Evolutionary conservation across 2,113 vertebrate species (phyloP), one percentile per base, ranked within the genome.

Genomic region (Puma concolor): DNA sequence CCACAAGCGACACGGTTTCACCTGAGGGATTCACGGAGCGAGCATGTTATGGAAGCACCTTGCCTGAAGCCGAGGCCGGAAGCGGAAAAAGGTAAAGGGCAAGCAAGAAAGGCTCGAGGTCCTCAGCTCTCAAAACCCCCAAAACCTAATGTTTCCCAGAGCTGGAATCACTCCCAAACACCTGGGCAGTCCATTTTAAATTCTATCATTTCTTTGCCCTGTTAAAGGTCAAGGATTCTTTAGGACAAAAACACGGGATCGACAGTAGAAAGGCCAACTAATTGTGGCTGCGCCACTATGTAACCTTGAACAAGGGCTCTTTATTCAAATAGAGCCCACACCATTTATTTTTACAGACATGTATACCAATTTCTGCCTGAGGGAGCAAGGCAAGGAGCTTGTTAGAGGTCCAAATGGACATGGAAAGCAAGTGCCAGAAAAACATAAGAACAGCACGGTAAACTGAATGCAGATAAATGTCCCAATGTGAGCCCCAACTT

Each of bases 1-100:
- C 99, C 99, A 99, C 99, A 97, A 99, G 99, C 0, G 99, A 99
- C 89, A 99, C 99, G 0, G 99, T 99, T 98, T 99, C 99, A 98
- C 99, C 99, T 99, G 98, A 2, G 71, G 95, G 79, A 92, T 66
- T 89, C 74, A 96, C 0, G 63, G 87, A 97, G 82, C 76, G 79
- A 97, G 91, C 67, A 19, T 0, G 19, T 98, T 94, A 98, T 21
- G 25, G 69, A 2, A 94, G 95, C 38, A 48, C 86, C 81, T 9
- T 13, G 64, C 0, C 88, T 25, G 13, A 44, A 94, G 94, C 96
- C 27, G 0, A 52, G 23, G 54, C 66, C 63, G 19, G 72, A 88
- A 94, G 50, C 67, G 64, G 71, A 89, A 50, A 44, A 67, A 64
- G 83, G 74, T 82, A 82, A 88, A 88, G 54, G 33, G 86, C 86